Evolutionary conservation across 2,888 invertebrate genomes (phyloP), one percentile per base, ranked within the genome.

Genomic region (Cerceris rybyensis): DNA sequence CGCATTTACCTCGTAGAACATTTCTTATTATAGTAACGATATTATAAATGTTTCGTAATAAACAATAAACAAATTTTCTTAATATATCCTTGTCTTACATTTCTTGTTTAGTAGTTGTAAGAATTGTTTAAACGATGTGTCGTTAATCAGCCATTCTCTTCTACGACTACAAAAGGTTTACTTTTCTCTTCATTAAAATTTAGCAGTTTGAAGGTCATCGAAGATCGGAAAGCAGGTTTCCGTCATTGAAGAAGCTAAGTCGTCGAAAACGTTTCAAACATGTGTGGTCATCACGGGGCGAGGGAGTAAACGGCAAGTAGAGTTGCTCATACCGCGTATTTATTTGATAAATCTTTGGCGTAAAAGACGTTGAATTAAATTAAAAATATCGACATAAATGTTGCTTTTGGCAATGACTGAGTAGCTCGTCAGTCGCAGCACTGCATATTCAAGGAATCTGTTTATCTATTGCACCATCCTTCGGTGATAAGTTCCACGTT

Each of bases 271-370:
- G 28, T 28, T n/a, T n/a, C n/a, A n/a, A n/a, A n/a, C n/a, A n/a
- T n/a, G n/a, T 28, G 28, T 28, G 1, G 28, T 28, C 28, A 28
- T 28, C 28, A 4, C 1, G 28, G 28, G 28, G 4, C 28, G n/a
- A 55, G 43, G 43, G 49, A 78, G 17, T 61, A 65, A 28, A 60
- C 11, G 13, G 49, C 59, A 59, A 13, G 9, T 14, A 39, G 63
- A 14, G 49, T 50, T 72, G 50, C 57, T 81, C 70, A 43, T 76
- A 76, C 78, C 79, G 81, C 75, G 72, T 81, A 57, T 83, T 84
- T 84, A 83, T 83, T 84, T 78, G 60, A 78, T 61, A 81, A 81
- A 76, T 84, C 78, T 83, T 84, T 83, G 83, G 81, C 68, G 73
- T 69, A 79, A 42, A 72, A 75, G 63, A 68, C 55, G 59, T 78